These are phyloP conservation scores for Pycnonotus jocosus DNA, from an alignment of 2,113 vertebrate genomes.

Conservation along the genomic window DNA sequence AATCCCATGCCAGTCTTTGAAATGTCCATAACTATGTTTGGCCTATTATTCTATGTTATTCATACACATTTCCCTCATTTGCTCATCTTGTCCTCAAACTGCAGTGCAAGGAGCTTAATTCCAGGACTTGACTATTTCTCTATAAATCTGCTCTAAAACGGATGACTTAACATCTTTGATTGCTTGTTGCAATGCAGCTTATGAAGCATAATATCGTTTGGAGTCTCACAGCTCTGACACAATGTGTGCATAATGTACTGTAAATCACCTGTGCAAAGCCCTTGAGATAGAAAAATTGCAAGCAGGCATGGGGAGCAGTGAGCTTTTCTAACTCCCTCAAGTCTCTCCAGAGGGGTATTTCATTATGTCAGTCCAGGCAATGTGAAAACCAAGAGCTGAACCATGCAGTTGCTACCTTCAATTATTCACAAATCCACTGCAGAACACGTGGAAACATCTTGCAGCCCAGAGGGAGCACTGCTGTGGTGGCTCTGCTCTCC, in stretches of 20 bases:
- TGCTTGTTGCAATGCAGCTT: constrained; percentile 20
- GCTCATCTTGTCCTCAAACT: neutral
- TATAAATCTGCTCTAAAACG: constrained; percentile 5
- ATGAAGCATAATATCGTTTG: constrained; percentile 3
- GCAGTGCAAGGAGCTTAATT: neutral
- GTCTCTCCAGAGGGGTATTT: neutral
- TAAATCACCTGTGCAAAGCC: constrained; percentile 24
- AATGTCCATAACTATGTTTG: accelerated
- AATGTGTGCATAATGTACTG: neutral
- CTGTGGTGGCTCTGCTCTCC: neutral
- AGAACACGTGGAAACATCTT: neutral
- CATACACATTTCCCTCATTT: neutral
- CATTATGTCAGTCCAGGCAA: neutral
- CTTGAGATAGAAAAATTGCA: neutral
- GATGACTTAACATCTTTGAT: constrained; percentile 5
- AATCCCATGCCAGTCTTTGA: neutral
- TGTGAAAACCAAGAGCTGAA: neutral
- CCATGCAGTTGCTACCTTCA: neutral
- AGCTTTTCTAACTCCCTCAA: neutral
- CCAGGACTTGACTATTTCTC: neutral
- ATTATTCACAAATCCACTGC: neutral
- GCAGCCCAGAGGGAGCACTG: neutral
- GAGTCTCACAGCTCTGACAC: neutral
- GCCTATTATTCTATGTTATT: neutral
- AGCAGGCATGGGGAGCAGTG: neutral